phyloP scores from a whole-genome alignment of 2,797 vertebrate genomes.

The Miichthys miiuy region DNA sequence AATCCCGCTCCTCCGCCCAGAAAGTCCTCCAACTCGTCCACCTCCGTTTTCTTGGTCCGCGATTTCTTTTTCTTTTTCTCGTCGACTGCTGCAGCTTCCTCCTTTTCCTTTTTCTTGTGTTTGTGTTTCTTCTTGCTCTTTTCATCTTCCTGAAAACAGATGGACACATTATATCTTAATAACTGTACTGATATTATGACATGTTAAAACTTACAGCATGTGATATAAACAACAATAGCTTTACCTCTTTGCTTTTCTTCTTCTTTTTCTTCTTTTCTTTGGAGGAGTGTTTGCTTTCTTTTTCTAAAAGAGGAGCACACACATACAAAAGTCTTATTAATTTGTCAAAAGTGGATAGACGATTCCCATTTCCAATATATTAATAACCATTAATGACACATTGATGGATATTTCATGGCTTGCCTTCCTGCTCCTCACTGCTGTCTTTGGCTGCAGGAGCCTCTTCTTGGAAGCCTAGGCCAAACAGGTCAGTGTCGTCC shows the following conservation, averaged over 20 bases:
- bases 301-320: constrained; percentile 82
- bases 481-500: constrained; percentile 92
- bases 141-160: constrained; percentile 89
- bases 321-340: neutral
- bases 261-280: constrained; percentile 98
- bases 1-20: constrained; percentile 86
- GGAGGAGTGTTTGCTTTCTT: constrained; percentile 85
- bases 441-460: constrained; percentile 84
- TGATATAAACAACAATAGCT: neutral
- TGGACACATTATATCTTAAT: neutral
- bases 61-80: constrained; percentile 86
- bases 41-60: constrained; percentile 85
- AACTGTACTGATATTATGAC: neutral
- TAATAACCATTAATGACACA: neutral
- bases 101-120: constrained; percentile 90
- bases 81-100: constrained; percentile 80
- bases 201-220: fast-evolving
- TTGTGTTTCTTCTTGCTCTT: constrained; percentile 92
- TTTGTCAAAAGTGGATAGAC: neutral
- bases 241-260: constrained; percentile 94
- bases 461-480: constrained; percentile 89
- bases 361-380: neutral
- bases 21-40: constrained; percentile 95
- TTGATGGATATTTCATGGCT: constrained; percentile 27
- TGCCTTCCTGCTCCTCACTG: constrained; percentile 90